phyloP scores from a whole-genome alignment of 2,113 vertebrate species.

The Miniopterus natalensis region DNA sequence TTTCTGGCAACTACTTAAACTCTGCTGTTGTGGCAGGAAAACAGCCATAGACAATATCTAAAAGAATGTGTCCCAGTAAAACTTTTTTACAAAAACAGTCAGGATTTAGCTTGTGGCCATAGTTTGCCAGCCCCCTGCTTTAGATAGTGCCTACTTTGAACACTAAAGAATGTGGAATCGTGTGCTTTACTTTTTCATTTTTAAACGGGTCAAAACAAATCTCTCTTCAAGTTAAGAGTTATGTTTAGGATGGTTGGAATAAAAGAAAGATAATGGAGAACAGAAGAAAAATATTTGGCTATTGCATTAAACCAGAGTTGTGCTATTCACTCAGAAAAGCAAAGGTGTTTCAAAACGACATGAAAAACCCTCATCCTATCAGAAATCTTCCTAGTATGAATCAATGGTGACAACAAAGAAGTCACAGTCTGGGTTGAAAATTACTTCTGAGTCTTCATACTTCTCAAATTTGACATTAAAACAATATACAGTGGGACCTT shows the following conservation, averaged over 20 bases:
- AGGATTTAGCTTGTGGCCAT: neutral
- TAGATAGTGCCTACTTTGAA: neutral
- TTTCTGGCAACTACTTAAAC: neutral
- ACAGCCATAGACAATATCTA: neutral
- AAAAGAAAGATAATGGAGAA: neutral
- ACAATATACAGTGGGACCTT: neutral
- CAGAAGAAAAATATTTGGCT: constrained; percentile 45
- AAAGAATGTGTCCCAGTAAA: neutral
- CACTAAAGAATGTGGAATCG: neutral
- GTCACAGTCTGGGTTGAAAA: constrained; percentile 30
- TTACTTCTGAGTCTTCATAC: constrained; percentile 26
- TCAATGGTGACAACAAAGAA: neutral
- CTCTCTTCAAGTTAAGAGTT: neutral
- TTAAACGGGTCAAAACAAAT: constrained; percentile 42
- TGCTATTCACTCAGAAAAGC: constrained; percentile 38
- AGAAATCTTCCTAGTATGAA: neutral
- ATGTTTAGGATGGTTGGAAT: neutral
- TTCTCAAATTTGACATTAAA: constrained; percentile 28
- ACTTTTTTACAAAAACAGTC: neutral
- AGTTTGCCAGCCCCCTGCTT: neutral
- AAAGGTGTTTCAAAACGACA: neutral
- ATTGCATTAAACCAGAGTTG: constrained; percentile 5
- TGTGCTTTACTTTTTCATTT: constrained; percentile 13
- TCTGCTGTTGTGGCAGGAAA: neutral
- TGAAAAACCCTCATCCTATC: neutral